Evolutionary conservation across 2,888 invertebrate genomes (phyloP), one percentile per base, ranked within the genome.

Genomic region (Lasioglossum vierecki): DNA sequence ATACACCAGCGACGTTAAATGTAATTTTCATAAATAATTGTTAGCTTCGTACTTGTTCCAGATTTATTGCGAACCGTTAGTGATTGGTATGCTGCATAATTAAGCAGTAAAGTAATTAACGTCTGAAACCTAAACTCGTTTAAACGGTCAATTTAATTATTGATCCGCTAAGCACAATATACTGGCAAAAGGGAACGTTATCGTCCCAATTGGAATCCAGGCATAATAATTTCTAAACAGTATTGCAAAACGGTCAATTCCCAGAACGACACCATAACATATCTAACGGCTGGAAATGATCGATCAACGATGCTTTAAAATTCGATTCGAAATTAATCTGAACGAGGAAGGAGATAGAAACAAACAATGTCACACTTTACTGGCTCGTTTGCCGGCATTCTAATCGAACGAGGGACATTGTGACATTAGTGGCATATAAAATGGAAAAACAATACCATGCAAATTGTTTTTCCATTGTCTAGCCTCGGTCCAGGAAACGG

Each of bases 81-180:
- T 35, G 35, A 53, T 49, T 72, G 15, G 13, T 15, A n/a, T 26
- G 41, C 41, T 18, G 8, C 13, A 26, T 44, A 39, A 63, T 72
- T 81, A 76, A 72, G 35, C 76, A 72, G 49, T 11, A 30, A 72
- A 72, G 41, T 76, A 35, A 72, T 83, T 53, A 76, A 44, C 35
- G 75, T 63, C 76, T 41, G 53, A n/a, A 60, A 76, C 63, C 53
- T 53, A 53, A 76, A 44, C 72, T 44, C 66, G n/a, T 71, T 83
- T 46, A 76, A 76, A 63, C 53, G 83, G 81, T 35, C 66, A 76
- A 81, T 81, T 81, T 63, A 72, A 83, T 81, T 81, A 83, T 71
- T 18, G 82, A 76, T 57, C 66, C 49, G 6, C 49, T 72, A 66
- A 60, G 30, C 71, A 15, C 26, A 41, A 44, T 39, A 76, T 72